Base-by-base conservation (phyloP, 2,113 vertebrate species). In the Datnioides undecimradiatus region DNA sequence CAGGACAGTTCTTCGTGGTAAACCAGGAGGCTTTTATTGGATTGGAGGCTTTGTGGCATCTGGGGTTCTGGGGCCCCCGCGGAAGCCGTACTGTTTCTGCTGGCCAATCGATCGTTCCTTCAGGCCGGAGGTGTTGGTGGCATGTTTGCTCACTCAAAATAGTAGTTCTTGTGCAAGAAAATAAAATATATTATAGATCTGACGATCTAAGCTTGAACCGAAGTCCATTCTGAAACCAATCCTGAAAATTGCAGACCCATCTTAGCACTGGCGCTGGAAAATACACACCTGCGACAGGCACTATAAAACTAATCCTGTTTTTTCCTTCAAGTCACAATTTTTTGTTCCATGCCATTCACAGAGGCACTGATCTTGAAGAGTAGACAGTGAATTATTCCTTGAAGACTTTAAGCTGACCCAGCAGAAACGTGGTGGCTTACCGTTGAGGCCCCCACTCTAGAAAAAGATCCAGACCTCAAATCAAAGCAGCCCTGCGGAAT, bases 401-500 rank as follows among this genome's bases (percentile, higher is more conserved):
- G 23, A 46, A n/a, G 36, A 12, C 40, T 25, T 57, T 12, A 7
- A 34, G 38, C 58, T 38, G 48, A 62, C n/a, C n/a, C n/a, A 31
- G 11, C 12, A 49, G 31, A 58, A 58, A 48, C n/a, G 1, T 8
- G 21, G 8, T 13, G 48, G 45, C 29, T 29, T 40, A 49, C 33
- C 41, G 33, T 12, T 43, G 36, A 78, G 66, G n/a, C n/a, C n/a
- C n/a, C n/a, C n/a, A 67, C 43, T 29, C 36, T 63, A 40, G 17
- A 5, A 10, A 40, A 79, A 82, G 81, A 74, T 68, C 74, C 81
- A 66, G 14, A 13, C 29, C 29, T 66, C 40, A 41, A 41, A 63
- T 79, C 71, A 79, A 55, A 25, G 62, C 62, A 46, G 36, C 43
- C 60, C 31, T 33, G 25, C 55, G 48, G 31, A 25, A 29, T 41